phyloP scores from a whole-genome alignment of 2,797 vertebrate genomes.

The Loriculus beryllinus region DNA sequence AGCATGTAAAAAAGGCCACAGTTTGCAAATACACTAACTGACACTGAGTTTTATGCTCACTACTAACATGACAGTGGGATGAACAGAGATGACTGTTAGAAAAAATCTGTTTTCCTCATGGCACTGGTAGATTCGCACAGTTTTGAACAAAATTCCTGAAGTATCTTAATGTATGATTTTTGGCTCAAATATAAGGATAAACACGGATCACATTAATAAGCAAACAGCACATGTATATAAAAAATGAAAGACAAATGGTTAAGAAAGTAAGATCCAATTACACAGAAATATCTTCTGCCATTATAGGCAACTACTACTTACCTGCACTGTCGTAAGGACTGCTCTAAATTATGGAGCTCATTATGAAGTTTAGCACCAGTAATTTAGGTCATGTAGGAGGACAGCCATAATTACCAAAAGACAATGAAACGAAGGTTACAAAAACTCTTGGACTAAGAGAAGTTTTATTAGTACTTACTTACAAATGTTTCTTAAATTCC shows the following conservation, averaged over 20 bases:
- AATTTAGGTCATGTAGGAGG: conserved; percentile 6
- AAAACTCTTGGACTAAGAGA: not conserved
- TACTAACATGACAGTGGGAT: not conserved
- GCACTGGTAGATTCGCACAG: not conserved
- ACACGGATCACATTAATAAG: not conserved
- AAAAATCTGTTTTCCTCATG: not conserved
- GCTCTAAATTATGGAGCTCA: not conserved
- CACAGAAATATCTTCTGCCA: not conserved
- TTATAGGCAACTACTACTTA: not conserved
- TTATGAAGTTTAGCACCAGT: not conserved
- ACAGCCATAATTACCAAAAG: not conserved
- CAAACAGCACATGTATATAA: not conserved
- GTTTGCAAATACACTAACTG: not conserved
- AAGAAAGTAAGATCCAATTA: not conserved
- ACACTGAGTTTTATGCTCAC: not conserved
- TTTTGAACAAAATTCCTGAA: not conserved
- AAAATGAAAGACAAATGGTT: not conserved
- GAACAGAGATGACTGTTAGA: not conserved
- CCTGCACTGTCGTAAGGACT: not conserved
- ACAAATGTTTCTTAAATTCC: not conserved
- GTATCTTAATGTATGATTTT: not conserved
- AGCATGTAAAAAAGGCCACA: not conserved
- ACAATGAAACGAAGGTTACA: not conserved
- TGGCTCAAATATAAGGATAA: not conserved
- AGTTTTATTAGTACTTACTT: not conserved